Evolutionary conservation across 2,113 vertebrate species (phyloP), one percentile per base, ranked within the genome.

Genomic region (Pyxicephalus adspersus): DNA sequence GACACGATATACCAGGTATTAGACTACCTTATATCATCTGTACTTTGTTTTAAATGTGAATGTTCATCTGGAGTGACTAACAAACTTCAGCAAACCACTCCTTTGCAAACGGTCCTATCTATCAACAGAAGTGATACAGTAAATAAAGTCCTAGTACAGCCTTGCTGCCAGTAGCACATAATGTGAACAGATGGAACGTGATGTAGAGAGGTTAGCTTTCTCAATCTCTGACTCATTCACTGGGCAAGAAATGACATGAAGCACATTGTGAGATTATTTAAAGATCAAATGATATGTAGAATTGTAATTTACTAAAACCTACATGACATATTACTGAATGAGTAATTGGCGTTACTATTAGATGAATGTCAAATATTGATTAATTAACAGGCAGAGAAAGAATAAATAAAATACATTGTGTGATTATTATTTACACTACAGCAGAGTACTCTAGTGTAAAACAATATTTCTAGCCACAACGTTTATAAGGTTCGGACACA

Each of bases 111-210:
- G 9, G 38, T 74, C 55, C 55, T 18, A 58, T 74, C 54, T 17
- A 74, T 74, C 71, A 74, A 38, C 71, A 74, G n/a, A 74, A 74
- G n/a, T 38, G 5, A 22, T 74, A 74, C 54, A 60, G n/a, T 74
- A 60, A 60, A 74, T 38, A 58, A 18, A 73, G 19, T 28, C 25
- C 6, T 34, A 26, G n/a, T 38, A 58, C 7, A 58, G 71, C 15
- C 50, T 5, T 15, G 2, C 16, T 60, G 5, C 71, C 26, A 57
- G 22, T 61, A 61, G 13, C 23, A 22, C 58, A 61, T 61, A 22
- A 11, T 61, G 19, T 61, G 9, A 25, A 25, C 9, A 61, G 25
- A 26, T 51, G 38, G 66, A 51, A 51, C 23, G 20, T 60, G 31
- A 54, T 74, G 22, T 55, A 19, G 19, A 72, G 70, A 57, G 28